Base-by-base conservation (phyloP, 2,113 vertebrate species). In the Periophthalmodon schlosseri region DNA sequence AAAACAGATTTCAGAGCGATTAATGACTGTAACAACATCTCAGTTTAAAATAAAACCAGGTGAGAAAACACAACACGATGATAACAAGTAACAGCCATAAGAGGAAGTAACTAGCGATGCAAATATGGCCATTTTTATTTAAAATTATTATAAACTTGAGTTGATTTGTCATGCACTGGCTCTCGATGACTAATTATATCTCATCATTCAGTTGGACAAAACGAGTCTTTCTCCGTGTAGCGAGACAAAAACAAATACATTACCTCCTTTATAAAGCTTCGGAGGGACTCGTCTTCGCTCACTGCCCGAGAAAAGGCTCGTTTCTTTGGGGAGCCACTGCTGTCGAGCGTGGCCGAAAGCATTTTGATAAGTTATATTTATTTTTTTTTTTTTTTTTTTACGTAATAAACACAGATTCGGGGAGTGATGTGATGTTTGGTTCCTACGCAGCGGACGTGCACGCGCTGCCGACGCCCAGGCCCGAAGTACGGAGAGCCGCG, bases 271-370 rank as follows among this genome's bases (percentile, higher is more conserved):
- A 94, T 94, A 0, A 95, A 87, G 81, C 84, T 92, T 50, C 90
- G 92, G 1, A 95, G 91, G 6, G 93, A 94, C 79, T 94, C 93
- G 21, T 95, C 94, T 64, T 95, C 94, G 76, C 92, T 94, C 67
- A 93, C 65, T 72, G 89, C 94, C n/a, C 92, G 92, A 34, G 93
- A 93, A 5, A 93, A 70, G 11, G 86, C 77, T 73, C 93, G 77
- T 67, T 89, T 93, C 65, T 74, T 90, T 0, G 93, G 93, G 12
- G 94, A 93, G 0, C 80, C 91, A 4, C 63, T 83, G 84, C 81
- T 88, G 44, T 94, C 93, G 64, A 86, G n/a, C 15, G 81, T 49
- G 44, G 77, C 91, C 11, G 93, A 92, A 47, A 88, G 89, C 94
- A 94, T 95, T 13, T 84, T 77, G 63, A 28, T 13, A 24, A 52